phyloP scores from a whole-genome alignment of 2,888 invertebrate genomes.

The Prosapia bicincta region DNA sequence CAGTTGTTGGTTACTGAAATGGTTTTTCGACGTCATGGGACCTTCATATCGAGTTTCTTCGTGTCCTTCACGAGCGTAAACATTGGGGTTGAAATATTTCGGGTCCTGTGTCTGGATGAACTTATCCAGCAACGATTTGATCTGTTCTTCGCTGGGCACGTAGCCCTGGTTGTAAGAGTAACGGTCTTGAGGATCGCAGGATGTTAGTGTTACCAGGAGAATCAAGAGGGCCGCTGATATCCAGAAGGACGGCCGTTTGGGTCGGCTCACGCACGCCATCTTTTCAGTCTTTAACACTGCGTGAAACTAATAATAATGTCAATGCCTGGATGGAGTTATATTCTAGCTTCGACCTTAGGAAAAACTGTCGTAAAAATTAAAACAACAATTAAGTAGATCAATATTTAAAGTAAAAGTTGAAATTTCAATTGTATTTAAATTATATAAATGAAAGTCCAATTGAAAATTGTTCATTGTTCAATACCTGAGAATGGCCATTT shows the following conservation, averaged over 20 bases:
- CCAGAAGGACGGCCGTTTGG: constrained; percentile 20
- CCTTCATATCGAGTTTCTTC: not conserved
- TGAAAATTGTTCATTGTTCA: too few relatives aligned
- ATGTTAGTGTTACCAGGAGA: not conserved
- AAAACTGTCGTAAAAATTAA: too few relatives aligned
- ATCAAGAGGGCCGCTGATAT: not conserved
- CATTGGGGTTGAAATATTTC: constrained; percentile 32
- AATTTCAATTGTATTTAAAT: too few relatives aligned
- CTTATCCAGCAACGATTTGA: constrained; percentile 32
- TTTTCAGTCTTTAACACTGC: too few relatives aligned
- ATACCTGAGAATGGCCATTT: too few relatives aligned
- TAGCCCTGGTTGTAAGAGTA: constrained; percentile 8
- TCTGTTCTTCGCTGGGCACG: constrained; percentile 12
- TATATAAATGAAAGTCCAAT: too few relatives aligned
- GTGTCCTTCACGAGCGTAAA: not conserved
- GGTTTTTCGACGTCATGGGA: not conserved
- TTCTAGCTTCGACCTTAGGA: too few relatives aligned
- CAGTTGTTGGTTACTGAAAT: constrained; percentile 45
- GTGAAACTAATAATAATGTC: too few relatives aligned
- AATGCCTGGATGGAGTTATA: too few relatives aligned
- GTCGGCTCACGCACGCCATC: constrained; percentile 21
- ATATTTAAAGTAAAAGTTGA: too few relatives aligned
- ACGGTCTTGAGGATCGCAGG: constrained; percentile 14
- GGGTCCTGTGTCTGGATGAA: constrained; percentile 36
- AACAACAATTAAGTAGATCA: too few relatives aligned